Evolutionary conservation across 37 sponge, comb jelly and placozoan genomes (phyloP).

Genomic region (Petrosia ficiformis): DNA sequence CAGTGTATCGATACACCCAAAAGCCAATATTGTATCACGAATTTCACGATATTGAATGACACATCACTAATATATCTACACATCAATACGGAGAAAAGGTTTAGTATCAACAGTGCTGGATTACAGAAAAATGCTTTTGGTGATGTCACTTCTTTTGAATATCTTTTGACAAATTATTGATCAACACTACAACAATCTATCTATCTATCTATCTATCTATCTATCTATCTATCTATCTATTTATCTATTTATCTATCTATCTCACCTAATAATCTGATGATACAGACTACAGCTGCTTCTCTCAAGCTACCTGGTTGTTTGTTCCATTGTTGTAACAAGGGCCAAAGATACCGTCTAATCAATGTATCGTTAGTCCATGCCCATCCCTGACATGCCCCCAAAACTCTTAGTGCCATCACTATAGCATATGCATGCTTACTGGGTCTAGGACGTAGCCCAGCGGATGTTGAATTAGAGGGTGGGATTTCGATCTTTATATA

Average conservation of each 20-base stretch:
- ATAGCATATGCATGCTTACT: conserved; percentile 33
- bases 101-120: too few species aligned
- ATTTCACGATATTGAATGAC: too few species aligned
- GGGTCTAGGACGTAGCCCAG: too few species aligned
- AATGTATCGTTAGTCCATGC: conserved; percentile 54
- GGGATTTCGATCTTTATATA: conserved; percentile 26
- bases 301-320: conserved; percentile 15
- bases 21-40: too few species aligned
- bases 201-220: too few species aligned
- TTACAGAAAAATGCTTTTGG: too few species aligned
- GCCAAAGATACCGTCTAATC: conserved; percentile 51
- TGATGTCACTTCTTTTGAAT: too few species aligned
- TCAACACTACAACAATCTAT: neutral
- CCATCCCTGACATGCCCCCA: conserved; percentile 45
- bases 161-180: too few species aligned
- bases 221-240: neutral
- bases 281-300: conserved; percentile 46
- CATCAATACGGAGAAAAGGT: too few species aligned
- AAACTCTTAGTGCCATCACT: conserved; percentile 30
- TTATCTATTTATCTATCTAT: neutral
- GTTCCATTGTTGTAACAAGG: conserved; percentile 58
- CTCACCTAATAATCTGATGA: conserved; percentile 53
- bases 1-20: too few species aligned
- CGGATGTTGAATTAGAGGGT: conserved; percentile 8
- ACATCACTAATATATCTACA: too few species aligned